Evolutionary conservation across 2,113 vertebrate genomes (phyloP), one percentile per base, ranked within the genome.

Genomic region (Anas platyrhynchos): DNA sequence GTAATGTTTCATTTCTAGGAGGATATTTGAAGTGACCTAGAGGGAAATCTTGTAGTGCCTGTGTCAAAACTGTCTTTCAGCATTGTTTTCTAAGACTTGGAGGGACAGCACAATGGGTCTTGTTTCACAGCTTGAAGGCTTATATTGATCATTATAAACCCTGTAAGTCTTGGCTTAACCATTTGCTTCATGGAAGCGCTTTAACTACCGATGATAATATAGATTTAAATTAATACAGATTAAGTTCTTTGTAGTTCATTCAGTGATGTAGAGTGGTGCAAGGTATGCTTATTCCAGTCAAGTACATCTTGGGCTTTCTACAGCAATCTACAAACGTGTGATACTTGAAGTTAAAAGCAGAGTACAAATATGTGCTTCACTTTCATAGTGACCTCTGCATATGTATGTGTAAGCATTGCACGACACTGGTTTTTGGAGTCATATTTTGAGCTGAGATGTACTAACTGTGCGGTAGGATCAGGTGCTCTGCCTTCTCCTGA

Each of bases 371-470:
- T 3, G 1, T 3, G 6, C 27, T 41, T 22, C 36, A 13, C 12
- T 36, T 65, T 25, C 69, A 23, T 18, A 54, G 11, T 38, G 67
- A 6, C 11, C 7, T 54, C 65, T 34, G 43, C 29, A 6, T 14
- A 20, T 7, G 9, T 13, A 15, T 6, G 4, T 38, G 41, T 34
- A 41, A 65, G 63, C 9, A 14, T 32, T 34, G 21, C 14, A 38
- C 0, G 0, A 7, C 7, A 4, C 50, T 52, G 13, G 3, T 59
- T 20, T 0, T 6, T 20, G 21, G 29, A 36, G 61, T 34, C 11
- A 1, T 32, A 11, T 32, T 46, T 44, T 48, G 38, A 72, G n/a
- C 52, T 67, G 46, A n/a, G 26, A 55, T 18, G 3, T 74, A 16
- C 34, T 85, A 54, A 25, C 13, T 74, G 9, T 38, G 36, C 68